Conservation (phyloP, 2,113 vertebrate genomes). For the Centropus bengalensis region DNA sequence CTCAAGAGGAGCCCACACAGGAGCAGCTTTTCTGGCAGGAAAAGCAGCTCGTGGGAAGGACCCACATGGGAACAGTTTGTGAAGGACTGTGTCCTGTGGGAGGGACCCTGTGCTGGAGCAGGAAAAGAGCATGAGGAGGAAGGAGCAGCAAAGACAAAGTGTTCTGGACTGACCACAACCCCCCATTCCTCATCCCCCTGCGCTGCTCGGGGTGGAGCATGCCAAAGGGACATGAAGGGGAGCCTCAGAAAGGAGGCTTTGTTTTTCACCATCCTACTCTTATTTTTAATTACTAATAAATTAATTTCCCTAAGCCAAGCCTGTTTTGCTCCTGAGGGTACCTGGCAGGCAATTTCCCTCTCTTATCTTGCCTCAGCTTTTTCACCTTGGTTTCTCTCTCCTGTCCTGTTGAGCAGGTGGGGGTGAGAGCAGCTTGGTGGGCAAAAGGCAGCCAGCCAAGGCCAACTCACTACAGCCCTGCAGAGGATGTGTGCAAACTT, state of each 20-base stretch:
- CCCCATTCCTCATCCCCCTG: fast-evolving
- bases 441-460: not conserved
- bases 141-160: not conserved
- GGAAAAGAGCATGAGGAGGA: not conserved
- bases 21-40: not conserved
- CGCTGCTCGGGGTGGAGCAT: fast-evolving
- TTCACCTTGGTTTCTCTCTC: not conserved
- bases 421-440: not conserved
- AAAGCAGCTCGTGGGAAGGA: not conserved
- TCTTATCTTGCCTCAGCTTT: not conserved
- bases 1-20: not conserved
- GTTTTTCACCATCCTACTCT: not conserved
- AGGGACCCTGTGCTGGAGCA: not conserved
- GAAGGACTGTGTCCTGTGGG: not conserved
- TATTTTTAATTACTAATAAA: not conserved
- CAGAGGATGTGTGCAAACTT: not conserved
- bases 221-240: not conserved
- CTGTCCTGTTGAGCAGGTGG: not conserved
- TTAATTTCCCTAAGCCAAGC: not conserved
- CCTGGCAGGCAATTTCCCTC: not conserved
- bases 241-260: not conserved
- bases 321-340: not conserved
- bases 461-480: fast-evolving
- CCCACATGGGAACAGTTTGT: not conserved
- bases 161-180: fast-evolving